These are phyloP conservation scores for Cancer borealis DNA, from an alignment of 2,888 invertebrate species.

Conservation along the genomic window DNA sequence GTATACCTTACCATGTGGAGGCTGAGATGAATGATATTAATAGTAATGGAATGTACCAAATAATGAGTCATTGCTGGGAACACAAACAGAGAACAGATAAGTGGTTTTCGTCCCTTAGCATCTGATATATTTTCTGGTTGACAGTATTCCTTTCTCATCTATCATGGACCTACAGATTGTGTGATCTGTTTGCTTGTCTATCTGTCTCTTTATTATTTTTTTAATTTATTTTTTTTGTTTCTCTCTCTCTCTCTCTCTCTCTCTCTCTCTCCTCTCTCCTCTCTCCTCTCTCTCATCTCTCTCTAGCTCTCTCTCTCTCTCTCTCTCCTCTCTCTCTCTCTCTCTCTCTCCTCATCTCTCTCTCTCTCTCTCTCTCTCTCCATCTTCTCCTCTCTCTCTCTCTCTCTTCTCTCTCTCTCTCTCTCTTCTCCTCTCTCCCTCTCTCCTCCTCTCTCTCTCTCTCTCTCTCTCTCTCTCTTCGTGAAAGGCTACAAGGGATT, in stretches of 20 bases:
- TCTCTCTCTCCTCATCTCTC: neutral
- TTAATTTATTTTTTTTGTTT: neutral
- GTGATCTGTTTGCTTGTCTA: neutral
- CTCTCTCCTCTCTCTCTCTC: neutral
- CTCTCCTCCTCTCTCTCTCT: neutral
- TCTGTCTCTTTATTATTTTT: neutral
- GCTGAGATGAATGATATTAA: no score
- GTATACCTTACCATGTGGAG: no score
- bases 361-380: no score
- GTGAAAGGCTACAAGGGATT: neutral
- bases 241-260: neutral
- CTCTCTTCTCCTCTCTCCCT: neutral
- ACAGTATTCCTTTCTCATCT: neutral
- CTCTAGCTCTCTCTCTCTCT: neutral
- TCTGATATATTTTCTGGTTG: neutral
- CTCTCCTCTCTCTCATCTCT: neutral
- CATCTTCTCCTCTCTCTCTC: no score
- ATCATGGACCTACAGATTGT: neutral
- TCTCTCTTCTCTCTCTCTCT: constrained; percentile 2
- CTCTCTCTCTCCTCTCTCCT: neutral
- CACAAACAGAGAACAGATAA: no score
- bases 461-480: neutral
- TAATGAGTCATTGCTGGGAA: no score
- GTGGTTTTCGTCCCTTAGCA: neutral
- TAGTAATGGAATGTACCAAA: no score